Percentiles rank a stretch among this genome's conserved stretches.
Evolutionary conservation across 2,797 vertebrate genomes (phyloP).

Genomic region (Sardinella longiceps): DNA sequence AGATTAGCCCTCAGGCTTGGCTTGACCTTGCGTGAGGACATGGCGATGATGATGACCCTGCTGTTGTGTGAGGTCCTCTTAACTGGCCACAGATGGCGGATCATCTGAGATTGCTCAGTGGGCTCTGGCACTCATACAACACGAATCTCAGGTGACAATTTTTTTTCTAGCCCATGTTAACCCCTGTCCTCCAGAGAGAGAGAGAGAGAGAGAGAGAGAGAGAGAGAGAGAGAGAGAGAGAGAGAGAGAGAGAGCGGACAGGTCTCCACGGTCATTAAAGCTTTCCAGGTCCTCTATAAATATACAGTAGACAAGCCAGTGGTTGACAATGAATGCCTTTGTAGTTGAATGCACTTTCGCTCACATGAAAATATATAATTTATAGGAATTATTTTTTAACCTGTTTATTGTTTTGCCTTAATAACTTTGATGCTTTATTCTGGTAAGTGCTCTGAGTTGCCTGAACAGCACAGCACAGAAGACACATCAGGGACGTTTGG

Average conservation of each 20-base stretch:
- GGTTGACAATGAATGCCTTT: background rate
- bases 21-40: slow-evolving; percentile 24
- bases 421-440: slow-evolving; percentile 42
- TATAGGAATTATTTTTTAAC: slow-evolving; percentile 49
- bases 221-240: no score
- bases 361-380: slow-evolving; percentile 48
- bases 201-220: no score
- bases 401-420: slow-evolving; percentile 40
- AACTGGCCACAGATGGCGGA: slow-evolving; percentile 45
- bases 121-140: background rate
- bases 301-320: background rate
- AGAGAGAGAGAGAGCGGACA: slow-evolving; percentile 26
- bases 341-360: slow-evolving; percentile 36
- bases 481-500: slow-evolving; percentile 21
- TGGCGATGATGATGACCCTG: background rate
- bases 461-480: background rate
- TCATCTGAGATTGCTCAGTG: slow-evolving; percentile 22
- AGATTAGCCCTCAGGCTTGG: background rate
- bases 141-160: background rate
- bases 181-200: background rate
- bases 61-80: slow-evolving; percentile 32
- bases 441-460: slow-evolving; percentile 14
- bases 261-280: slow-evolving; percentile 12
- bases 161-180: background rate
- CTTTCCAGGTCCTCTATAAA: background rate